A percentile compares a stretch with the other conserved stretches of the same genome.
Conservation (phyloP, 2,113 vertebrate genomes). For the Mesitornis unicolor region DNA sequence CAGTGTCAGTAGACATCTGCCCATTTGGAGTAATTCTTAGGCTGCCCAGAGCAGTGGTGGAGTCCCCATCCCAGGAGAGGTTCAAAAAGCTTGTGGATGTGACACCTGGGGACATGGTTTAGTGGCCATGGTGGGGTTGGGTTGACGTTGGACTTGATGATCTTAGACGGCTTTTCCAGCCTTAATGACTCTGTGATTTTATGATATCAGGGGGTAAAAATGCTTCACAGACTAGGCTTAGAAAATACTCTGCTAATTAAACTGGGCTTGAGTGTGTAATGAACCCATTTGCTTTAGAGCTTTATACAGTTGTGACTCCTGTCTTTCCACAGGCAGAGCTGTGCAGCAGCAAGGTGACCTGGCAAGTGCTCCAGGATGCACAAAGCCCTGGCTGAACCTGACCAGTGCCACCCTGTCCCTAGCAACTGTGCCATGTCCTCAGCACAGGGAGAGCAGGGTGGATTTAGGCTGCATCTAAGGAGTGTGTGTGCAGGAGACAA, state of each 20-base stretch:
- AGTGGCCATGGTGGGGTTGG: too few species aligned
- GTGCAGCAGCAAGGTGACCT: neutral
- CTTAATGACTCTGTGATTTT: too few species aligned
- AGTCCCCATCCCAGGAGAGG: too few species aligned
- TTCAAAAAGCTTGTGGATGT: too few species aligned
- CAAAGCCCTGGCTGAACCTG: too few species aligned
- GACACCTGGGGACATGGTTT: too few species aligned
- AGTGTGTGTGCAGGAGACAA: accelerated
- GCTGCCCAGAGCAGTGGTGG: too few species aligned
- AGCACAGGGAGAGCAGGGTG: neutral
- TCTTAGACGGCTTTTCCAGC: too few species aligned
- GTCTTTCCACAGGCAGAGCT: neutral
- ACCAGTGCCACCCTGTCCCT: too few species aligned
- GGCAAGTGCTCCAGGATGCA: neutral
- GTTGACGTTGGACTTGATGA: too few species aligned
- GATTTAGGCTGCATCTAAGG: neutral
- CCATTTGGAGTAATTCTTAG: neutral
- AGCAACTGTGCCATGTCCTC: accelerated
- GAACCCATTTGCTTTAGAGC: neutral
- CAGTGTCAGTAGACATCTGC: neutral
- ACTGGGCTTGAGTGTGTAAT: too few species aligned
- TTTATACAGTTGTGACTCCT: neutral
- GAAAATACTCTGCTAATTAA: neutral
- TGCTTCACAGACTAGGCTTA: neutral
- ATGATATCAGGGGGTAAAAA: too few species aligned